These are phyloP conservation scores for Lepidurus arcticus DNA, from an alignment of 1,140 invertebrate species.

Conservation along the genomic window DNA sequence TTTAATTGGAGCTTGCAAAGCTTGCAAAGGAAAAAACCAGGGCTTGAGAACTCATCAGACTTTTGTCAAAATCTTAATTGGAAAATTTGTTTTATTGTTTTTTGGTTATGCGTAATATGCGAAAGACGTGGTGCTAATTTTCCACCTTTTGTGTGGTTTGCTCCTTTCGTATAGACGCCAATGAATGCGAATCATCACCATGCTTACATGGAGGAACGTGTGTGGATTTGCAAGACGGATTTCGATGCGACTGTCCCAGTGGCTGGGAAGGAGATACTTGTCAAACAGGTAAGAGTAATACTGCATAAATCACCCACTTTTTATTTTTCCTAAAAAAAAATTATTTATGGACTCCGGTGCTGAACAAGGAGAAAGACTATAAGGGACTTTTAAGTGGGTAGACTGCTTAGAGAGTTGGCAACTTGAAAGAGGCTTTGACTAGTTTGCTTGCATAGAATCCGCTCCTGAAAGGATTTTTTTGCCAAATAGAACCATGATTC, in stretches of 20 bases:
- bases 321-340: not conserved
- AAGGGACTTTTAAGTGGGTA: not conserved
- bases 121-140: not conserved
- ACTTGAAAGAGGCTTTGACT: not conserved
- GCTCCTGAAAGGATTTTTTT: not conserved
- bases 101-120: not conserved
- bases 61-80: not conserved
- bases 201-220: constrained; percentile 85
- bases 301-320: constrained; percentile 6
- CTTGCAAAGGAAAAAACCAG: not conserved
- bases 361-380: not conserved
- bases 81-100: not conserved
- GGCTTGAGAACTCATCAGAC: too few species aligned
- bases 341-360: not conserved
- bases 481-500: not conserved
- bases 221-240: constrained; percentile 64
- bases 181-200: constrained; percentile 72
- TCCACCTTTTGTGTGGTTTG: constrained; percentile 24
- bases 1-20: not conserved
- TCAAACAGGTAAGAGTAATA: constrained; percentile 57
- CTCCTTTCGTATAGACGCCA: constrained; percentile 47
- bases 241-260: constrained; percentile 66
- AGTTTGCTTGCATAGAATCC: not conserved
- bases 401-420: not conserved
- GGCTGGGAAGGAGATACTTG: constrained; percentile 77